Base-by-base conservation (phyloP, 1,140 invertebrate genomes). In the Drosophila ananassae region DNA sequence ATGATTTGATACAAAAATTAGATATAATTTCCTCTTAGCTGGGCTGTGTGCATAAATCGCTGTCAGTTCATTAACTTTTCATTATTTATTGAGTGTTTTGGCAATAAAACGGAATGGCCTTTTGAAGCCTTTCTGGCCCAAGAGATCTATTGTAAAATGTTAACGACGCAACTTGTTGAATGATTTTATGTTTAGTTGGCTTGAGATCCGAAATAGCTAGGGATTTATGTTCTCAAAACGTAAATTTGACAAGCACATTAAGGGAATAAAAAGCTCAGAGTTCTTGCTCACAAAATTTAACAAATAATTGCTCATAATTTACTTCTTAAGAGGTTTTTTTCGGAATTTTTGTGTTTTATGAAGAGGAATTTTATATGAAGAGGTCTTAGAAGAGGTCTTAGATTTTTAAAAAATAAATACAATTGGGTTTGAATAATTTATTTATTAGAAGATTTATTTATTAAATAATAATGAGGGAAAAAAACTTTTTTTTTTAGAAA, bases 1-100 rank as follows among this genome's bases (percentile, higher is more conserved):
- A 85, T 84, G 81, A 84, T 80, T 85, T 85, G 60, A 87, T 80
- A 69, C 41, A 52, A 37, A 73, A 85, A 84, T 80, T 77, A 68
- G 32, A 69, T 57, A 69, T 64, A 77, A 85, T 73, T 80, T 17
- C 37, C 39, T n/a, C 34, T n/a, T 22, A 24, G 61, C 52, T 59
- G 55, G 54, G 13, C 50, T 68, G 58, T 68, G 58, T 28, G 25
- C 77, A 85, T 85, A 84, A 84, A 84, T 84, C 81, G 63, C 77
- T 81, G 77, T 52, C 82, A 87, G 77, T 52, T 71, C 81, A 77
- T 84, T 85, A 81, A 67, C 57, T 56, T 84, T 80, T 74, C 53
- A 80, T 77, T 79, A 77, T 85, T 77, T 77, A 77, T 80, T 63
- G 73, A 63, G 66, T 77, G 58, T 39, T 47, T 24, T 25, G 12